Percentiles rank a stretch among this genome's conserved stretches.
phyloP scores from a whole-genome alignment of 2,113 vertebrate species.

The Myocastor coypus region DNA sequence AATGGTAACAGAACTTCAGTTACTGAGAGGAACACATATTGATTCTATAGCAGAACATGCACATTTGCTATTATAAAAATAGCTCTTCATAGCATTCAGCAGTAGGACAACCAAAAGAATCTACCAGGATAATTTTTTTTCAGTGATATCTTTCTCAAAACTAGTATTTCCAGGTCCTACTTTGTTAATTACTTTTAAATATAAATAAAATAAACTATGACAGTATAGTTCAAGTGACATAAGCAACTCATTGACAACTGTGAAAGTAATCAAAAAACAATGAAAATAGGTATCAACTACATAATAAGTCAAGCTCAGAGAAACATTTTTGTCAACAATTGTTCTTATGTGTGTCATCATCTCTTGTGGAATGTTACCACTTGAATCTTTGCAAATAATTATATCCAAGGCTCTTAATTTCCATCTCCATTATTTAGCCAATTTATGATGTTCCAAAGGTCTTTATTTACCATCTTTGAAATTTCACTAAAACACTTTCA shows the following conservation, averaged over 20 bases:
- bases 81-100: neutral
- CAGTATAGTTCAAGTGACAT: neutral
- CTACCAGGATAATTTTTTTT: neutral
- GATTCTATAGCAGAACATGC: neutral
- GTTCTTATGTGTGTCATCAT: neutral
- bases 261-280: neutral
- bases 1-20: conserved; percentile 23
- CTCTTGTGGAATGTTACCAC: conserved; percentile 25
- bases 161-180: neutral
- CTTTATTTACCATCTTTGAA: conserved; percentile 58
- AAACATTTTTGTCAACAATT: conserved; percentile 40
- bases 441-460: conserved; percentile 28
- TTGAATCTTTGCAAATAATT: conserved; percentile 53
- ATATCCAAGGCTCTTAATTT: neutral
- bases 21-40: neutral
- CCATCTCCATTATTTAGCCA: conserved; percentile 30
- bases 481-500: conserved; percentile 56
- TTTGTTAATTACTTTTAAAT: conserved; percentile 9
- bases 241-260: neutral
- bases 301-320: neutral
- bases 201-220: neutral
- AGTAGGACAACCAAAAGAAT: neutral
- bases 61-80: conserved; percentile 9
- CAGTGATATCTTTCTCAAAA: conserved; percentile 20
- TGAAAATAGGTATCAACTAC: conserved; percentile 1